Evolutionary conservation across 2,888 invertebrate species (phyloP).

Genomic region (Diabrotica balteata): DNA sequence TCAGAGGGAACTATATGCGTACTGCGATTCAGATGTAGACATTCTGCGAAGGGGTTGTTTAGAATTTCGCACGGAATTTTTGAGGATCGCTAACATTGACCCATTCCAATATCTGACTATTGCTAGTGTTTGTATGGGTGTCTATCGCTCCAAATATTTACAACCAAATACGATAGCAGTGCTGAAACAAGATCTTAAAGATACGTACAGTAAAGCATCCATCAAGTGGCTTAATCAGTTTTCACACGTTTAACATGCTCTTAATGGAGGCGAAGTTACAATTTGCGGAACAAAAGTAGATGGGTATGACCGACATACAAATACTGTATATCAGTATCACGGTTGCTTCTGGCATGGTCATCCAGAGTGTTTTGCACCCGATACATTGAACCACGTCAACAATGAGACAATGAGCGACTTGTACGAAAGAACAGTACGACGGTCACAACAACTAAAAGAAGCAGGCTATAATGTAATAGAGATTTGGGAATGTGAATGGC

Average conservation of each 20-base stretch:
- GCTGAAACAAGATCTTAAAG: background rate
- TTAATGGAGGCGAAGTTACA: slow-evolving; percentile 4
- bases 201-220: slow-evolving; percentile 1
- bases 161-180: slow-evolving; percentile 10
- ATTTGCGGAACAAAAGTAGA: too few relatives aligned
- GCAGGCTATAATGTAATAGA: too few relatives aligned
- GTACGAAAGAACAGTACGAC: too few relatives aligned
- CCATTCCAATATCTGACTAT: background rate
- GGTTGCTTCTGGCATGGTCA: slow-evolving; percentile 15
- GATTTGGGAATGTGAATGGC: too few relatives aligned
- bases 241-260: slow-evolving; percentile 4
- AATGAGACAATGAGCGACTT: too few relatives aligned
- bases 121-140: too few relatives aligned
- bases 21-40: slow-evolving; percentile 42
- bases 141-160: background rate
- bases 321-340: slow-evolving; percentile 18
- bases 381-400: too few relatives aligned
- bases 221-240: slow-evolving; percentile 13
- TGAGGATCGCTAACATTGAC: background rate
- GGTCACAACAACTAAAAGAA: too few relatives aligned
- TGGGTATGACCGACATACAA: slow-evolving; percentile 4
- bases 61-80: background rate
- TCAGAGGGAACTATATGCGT: slow-evolving; percentile 42
- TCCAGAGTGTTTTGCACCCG: too few relatives aligned
- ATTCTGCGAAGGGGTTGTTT: slow-evolving; percentile 45